Evolutionary conservation across 2,797 vertebrate species (phyloP), one percentile per base, ranked within the genome.

Genomic region (Enteromius thamalakanensis): DNA sequence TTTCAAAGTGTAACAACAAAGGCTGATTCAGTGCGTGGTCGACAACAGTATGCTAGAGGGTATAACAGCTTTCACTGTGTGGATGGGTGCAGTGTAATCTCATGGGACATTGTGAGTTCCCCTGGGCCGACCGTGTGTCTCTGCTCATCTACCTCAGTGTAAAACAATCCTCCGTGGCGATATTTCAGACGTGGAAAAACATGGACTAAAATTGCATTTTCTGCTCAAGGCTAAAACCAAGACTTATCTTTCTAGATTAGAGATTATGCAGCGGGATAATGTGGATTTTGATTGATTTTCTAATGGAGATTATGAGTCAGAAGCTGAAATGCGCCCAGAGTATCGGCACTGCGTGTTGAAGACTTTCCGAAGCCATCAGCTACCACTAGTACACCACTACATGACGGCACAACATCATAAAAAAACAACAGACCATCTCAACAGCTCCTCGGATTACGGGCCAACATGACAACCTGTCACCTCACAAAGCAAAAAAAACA

Each of bases 401-500:
- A 82, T 88, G 85, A 91, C 86, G 86, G 85, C 87, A 90, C 84
- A 83, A 81, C 84, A 84, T 83, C 83, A 87, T 79, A 82, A 85
- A 89, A 84, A 83, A 82, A 88, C 77, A 68, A 89, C 60, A 81
- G 21, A 89, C 64, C 86, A 85, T 86, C 84, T 80, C 84, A 76
- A 81, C 85, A 80, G 84, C 82, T 83, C 64, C 80, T 83, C 17
- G 42, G 29, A 81, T 80, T 65, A 84, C n/a, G 60, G 81, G 37
- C 90, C 88, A 90, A 64, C 88, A 92, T 91, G 3, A 88, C 87
- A 91, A 87, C 84, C 84, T 80, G 86, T 88, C 88, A 92, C 90
- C 89, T 91, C 89, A 93, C 90, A 80, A 85, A 88, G 90, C 82
- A 90, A 87, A 88, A 89, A 92, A 89, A 89, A 85, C 85, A 90